Evolutionary conservation across 2,888 invertebrate species (phyloP).

Genomic region (Ophraella communa): DNA sequence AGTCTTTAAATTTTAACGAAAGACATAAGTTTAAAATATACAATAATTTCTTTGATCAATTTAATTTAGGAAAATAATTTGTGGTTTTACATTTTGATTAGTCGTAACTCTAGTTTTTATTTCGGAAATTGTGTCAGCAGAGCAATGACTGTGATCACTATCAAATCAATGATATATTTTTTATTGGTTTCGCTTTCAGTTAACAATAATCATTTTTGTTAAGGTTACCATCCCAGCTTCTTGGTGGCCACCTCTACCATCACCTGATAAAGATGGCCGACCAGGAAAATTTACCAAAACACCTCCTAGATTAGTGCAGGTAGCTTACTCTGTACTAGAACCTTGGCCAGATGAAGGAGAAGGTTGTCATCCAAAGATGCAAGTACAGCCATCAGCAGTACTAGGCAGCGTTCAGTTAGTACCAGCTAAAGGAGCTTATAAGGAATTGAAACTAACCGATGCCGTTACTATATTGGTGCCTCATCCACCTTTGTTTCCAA

Average conservation of each 20-base stretch:
- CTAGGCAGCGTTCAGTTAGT: slow-evolving; percentile 72
- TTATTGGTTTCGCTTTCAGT: too few relatives aligned
- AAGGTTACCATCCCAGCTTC: slow-evolving; percentile 80
- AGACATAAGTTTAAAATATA: neutral
- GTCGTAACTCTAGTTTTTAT: too few relatives aligned
- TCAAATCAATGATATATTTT: too few relatives aligned
- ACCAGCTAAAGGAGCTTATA: slow-evolving; percentile 80
- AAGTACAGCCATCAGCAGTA: slow-evolving; percentile 66
- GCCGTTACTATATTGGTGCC: slow-evolving; percentile 86
- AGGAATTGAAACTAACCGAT: slow-evolving; percentile 84
- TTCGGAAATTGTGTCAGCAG: too few relatives aligned
- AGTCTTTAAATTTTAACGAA: neutral
- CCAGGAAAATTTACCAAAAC: slow-evolving; percentile 56
- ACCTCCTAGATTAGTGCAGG: slow-evolving; percentile 77
- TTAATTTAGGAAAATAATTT: neutral
- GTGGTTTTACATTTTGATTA: neutral
- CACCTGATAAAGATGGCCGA: slow-evolving; percentile 67
- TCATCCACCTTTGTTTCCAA: slow-evolving; percentile 86
- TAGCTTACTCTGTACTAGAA: slow-evolving; percentile 89
- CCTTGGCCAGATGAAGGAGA: slow-evolving; percentile 72
- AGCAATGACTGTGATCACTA: too few relatives aligned
- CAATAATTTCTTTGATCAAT: neutral
- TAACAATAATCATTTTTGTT: neutral
- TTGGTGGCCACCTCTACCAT: slow-evolving; percentile 86
- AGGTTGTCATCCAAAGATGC: slow-evolving; percentile 78